These are phyloP conservation scores for Amorpha juglandis DNA, from an alignment of 2,888 invertebrate genomes.

Conservation along the genomic window DNA sequence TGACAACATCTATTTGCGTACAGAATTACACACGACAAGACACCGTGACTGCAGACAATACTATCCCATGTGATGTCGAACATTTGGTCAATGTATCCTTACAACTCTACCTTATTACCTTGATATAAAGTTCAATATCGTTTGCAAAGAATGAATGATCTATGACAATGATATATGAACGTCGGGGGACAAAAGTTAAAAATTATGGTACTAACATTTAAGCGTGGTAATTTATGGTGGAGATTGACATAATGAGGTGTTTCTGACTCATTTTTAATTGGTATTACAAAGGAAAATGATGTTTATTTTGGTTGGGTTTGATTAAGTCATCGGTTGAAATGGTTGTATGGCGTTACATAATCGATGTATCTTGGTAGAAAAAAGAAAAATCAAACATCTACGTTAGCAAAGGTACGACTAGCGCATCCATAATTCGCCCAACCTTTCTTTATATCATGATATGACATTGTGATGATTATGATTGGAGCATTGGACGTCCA, in stretches of 20 bases:
- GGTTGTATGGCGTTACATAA: slow-evolving; percentile 13
- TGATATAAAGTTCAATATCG: background rate
- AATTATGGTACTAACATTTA: slow-evolving; percentile 40
- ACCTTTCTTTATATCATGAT: no score
- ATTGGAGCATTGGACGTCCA: no score
- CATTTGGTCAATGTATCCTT: slow-evolving; percentile 50
- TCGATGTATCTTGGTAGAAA: background rate
- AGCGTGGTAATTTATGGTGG: slow-evolving; percentile 61
- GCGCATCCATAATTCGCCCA: no score
- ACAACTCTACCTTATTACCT: background rate
- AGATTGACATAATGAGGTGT: slow-evolving; percentile 74
- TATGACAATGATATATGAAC: slow-evolving; percentile 27
- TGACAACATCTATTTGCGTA: slow-evolving; percentile 28
- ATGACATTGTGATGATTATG: no score
- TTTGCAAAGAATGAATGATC: background rate
- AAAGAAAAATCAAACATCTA: no score
- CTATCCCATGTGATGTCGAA: slow-evolving; percentile 62
- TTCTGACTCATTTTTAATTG: slow-evolving; percentile 27
- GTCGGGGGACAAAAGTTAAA: slow-evolving; percentile 30
- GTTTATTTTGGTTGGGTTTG: slow-evolving; percentile 15
- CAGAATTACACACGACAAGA: slow-evolving; percentile 36
- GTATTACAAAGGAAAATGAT: slow-evolving; percentile 19
- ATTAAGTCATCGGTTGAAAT: slow-evolving; percentile 21
- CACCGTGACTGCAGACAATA: slow-evolving; percentile 58
- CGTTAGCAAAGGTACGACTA: no score